Conservation (phyloP, 2,113 vertebrate species). For the Orcinus orca region DNA sequence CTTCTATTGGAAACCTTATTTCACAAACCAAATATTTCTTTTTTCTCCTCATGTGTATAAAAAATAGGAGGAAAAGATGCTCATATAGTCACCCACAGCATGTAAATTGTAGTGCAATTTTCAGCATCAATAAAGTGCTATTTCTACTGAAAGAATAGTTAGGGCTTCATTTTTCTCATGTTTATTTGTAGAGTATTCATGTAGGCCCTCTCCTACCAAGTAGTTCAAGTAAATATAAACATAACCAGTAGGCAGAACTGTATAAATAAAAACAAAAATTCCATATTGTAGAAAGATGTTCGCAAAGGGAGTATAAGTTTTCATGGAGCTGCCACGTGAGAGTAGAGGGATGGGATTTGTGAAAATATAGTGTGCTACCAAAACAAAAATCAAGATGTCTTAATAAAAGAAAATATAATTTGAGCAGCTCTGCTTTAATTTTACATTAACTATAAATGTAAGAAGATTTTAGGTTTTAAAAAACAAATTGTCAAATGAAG, state of each 20-base stretch:
- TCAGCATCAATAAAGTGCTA: constrained; percentile 17
- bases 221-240: constrained; percentile 44
- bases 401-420: constrained; percentile 19
- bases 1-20: neutral
- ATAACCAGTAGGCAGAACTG: neutral
- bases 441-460: neutral
- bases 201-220: neutral
- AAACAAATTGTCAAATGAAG: constrained; percentile 13
- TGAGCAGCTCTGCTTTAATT: constrained; percentile 13
- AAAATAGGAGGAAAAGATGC: neutral
- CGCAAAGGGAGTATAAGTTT: neutral
- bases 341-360: neutral
- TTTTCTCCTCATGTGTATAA: neutral
- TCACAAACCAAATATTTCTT: neutral
- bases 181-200: neutral
- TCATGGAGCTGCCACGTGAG: neutral
- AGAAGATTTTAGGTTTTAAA: neutral
- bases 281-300: neutral
- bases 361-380: neutral
- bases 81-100: neutral
- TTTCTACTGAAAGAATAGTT: constrained; percentile 4
- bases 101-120: constrained; percentile 27
- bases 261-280: neutral
- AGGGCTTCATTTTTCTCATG: constrained; percentile 23
- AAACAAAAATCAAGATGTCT: constrained; percentile 6